Evolutionary conservation across 2,113 vertebrate species (phyloP).

Genomic region (Forbesichthys agassizii): DNA sequence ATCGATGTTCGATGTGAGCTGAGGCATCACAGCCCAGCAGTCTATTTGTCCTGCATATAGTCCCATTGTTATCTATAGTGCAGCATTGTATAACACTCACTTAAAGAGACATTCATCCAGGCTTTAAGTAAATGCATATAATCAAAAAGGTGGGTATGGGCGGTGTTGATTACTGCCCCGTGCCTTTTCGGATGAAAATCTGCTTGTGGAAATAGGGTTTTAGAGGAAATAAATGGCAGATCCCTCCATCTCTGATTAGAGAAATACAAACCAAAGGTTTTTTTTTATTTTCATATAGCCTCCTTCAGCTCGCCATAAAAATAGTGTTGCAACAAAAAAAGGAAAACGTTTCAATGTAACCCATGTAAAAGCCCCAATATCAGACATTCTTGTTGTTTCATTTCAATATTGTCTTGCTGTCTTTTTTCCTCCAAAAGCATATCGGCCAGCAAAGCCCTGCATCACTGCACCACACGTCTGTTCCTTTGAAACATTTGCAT

Average conservation of each 20-base stretch:
- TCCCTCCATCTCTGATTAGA: constrained; percentile 73
- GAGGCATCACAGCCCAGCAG: constrained; percentile 72
- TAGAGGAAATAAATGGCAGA: constrained; percentile 59
- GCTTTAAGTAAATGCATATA: constrained; percentile 70
- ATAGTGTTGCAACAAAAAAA: constrained; percentile 73
- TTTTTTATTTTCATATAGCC: constrained; percentile 67
- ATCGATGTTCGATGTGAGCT: constrained; percentile 67
- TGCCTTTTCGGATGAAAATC: constrained; percentile 54
- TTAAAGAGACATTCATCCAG: constrained; percentile 76
- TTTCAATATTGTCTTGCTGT: constrained; percentile 46
- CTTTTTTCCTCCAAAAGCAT: constrained; percentile 48
- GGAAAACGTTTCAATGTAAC: constrained; percentile 69
- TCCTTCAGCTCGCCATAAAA: constrained; percentile 80
- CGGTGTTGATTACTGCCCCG: constrained; percentile 62
- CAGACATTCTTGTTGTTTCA: constrained; percentile 77
- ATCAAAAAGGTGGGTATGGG: constrained; percentile 43
- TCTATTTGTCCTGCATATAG: constrained; percentile 75
- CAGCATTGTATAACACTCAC: constrained; percentile 73
- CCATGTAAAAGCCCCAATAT: constrained; percentile 73
- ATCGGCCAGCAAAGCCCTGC: constrained; percentile 71
- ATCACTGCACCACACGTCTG: constrained; percentile 70
- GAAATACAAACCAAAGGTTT: constrained; percentile 81
- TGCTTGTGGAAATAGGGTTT: constrained; percentile 53
- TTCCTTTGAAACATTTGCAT: constrained; percentile 69
- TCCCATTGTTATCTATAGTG: constrained; percentile 72